These are phyloP conservation scores for Pogonomyrmex barbatus DNA, from an alignment of 1,140 invertebrate genomes.

Conservation along the genomic window DNA sequence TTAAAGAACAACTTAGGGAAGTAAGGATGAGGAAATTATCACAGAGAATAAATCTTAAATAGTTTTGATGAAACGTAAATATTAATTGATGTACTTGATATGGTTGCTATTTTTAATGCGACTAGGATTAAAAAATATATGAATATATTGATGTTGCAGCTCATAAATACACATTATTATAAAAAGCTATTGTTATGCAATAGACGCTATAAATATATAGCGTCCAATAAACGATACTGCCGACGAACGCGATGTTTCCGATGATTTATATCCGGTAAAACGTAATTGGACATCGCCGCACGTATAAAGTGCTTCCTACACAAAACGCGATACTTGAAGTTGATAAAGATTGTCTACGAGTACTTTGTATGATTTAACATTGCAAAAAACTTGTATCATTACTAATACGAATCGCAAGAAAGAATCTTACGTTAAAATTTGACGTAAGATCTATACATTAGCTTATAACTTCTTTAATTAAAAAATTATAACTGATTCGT, in stretches of 20 bases:
- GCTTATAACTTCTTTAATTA: neutral
- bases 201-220: conserved; percentile 57
- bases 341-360: conserved; percentile 65
- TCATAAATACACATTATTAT: conserved; percentile 34
- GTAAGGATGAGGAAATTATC: neutral
- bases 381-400: neutral
- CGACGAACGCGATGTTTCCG: conserved; percentile 68
- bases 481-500: neutral
- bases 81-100: neutral
- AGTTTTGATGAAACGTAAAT: neutral
- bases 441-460: neutral
- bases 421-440: neutral
- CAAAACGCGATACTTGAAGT: conserved; percentile 32
- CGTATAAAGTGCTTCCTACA: conserved; percentile 64
- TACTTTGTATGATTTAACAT: conserved; percentile 38
- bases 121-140: neutral
- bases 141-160: neutral
- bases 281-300: conserved; percentile 69
- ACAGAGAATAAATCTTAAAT: neutral
- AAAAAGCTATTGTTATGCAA: conserved; percentile 23
- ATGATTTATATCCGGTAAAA: conserved; percentile 75
- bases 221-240: conserved; percentile 48
- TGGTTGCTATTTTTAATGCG: neutral
- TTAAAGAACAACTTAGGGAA: neutral
- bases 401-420: too few relatives aligned